A percentile compares a stretch with the other conserved stretches of the same genome.
phyloP scores from a whole-genome alignment of 2,888 invertebrate species.

The Stegophylla sp. region DNA sequence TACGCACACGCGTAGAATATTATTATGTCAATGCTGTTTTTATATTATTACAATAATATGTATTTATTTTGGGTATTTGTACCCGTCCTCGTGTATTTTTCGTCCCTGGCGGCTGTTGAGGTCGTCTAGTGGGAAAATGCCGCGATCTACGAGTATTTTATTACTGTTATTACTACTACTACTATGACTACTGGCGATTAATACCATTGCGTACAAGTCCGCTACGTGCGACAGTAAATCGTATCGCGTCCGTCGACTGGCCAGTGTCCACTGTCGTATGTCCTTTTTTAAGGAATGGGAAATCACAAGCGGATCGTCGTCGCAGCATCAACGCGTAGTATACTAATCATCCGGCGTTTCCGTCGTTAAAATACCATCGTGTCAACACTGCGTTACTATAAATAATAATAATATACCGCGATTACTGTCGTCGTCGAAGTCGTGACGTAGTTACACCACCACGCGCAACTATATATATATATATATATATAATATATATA shows the following conservation, averaged over 20 bases:
- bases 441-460: too few species aligned
- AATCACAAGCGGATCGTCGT: not conserved
- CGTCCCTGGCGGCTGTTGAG: conserved; percentile 38
- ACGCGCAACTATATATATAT: not conserved
- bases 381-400: not conserved
- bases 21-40: conserved; percentile 40
- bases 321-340: not conserved
- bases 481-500: not conserved
- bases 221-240: not conserved
- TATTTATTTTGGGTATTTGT: too few species aligned
- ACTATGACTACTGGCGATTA: not conserved
- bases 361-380: conserved; percentile 3
- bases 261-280: not conserved
- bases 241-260: not conserved
- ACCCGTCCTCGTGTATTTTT: conserved; percentile 1
- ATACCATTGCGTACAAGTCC: not conserved
- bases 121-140: conserved; percentile 35
- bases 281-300: conserved; percentile 18
- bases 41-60: too few species aligned
- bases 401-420: not conserved
- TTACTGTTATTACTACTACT: too few species aligned
- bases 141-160: not conserved
- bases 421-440: conserved; percentile 7
- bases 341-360: conserved; percentile 24
- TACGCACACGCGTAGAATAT: not conserved